Evolutionary conservation across 2,797 vertebrate genomes (phyloP), one percentile per base, ranked within the genome.

Genomic region (Paguma larvata): DNA sequence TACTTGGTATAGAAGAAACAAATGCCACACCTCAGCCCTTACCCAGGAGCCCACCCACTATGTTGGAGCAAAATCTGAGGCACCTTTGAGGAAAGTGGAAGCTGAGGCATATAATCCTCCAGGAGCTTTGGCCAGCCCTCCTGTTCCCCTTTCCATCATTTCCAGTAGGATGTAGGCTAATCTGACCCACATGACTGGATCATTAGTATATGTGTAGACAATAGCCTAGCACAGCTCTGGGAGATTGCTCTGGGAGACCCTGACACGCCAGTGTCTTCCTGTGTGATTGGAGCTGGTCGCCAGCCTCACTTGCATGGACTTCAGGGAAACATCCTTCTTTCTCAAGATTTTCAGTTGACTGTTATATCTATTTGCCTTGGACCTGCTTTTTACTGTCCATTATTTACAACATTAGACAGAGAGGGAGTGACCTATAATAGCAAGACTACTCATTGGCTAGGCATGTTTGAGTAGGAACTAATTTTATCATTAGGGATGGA

Each of bases 271-370:
- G 0, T 11, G 63, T 16, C 51, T 79, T 73, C 46, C 21, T 70
- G 0, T 63, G 46, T 13, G 62, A 25, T 15, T 32, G 7, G 48
- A 84, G 25, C 16, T 38, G 7, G 21, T 75, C 70, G 85, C 48
- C 48, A 85, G 3, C 6, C 32, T 77, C 63, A 34, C 32, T 84
- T n/a, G 62, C 13, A 23, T 21, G 34, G 56, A n/a, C 46, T 80
- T 95, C 12, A 75, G 44, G 70, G 86, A n/a, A 44, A 56, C 14
- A 46, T 79, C 13, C 56, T 19, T 94, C 34, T 88, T 85, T 77
- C 78, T 73, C 18, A 70, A 73, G 85, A 77, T 70, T 46, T 79
- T 77, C 21, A 78, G 10, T 48, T 73, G 70, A 87, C 30, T 89
- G 79, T 41, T 34, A 44, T 6, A 56, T 48, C 59, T 19, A 3